phyloP scores from a whole-genome alignment of 2,888 invertebrate species.

The Tetropium fuscum region DNA sequence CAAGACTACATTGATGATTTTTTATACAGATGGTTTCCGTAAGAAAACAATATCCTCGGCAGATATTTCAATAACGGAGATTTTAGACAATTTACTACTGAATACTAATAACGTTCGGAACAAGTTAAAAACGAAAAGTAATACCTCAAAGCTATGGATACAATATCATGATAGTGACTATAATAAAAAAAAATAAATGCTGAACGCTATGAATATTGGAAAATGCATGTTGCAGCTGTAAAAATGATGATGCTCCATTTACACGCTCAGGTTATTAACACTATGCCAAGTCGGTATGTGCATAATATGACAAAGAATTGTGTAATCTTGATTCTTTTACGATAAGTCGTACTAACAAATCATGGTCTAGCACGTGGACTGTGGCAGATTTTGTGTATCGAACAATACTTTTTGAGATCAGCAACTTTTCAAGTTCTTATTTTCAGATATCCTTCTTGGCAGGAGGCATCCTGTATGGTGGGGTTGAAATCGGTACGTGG shows the following conservation, averaged over 20 bases:
- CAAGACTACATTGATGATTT: background rate
- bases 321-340: slow-evolving; percentile 2
- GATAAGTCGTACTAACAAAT: slow-evolving; percentile 6
- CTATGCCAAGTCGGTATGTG: slow-evolving; percentile 16
- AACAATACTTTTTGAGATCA: slow-evolving; percentile 8
- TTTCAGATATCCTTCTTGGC: no score
- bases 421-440: no score
- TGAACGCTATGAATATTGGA: slow-evolving; percentile 1
- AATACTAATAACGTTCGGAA: background rate
- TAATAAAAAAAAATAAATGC: slow-evolving; percentile 2
- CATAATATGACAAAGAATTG: slow-evolving; percentile 5
- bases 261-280: slow-evolving; percentile 5
- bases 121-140: background rate
- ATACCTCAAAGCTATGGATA: background rate
- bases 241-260: slow-evolving; percentile 9
- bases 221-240: slow-evolving; percentile 3
- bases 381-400: background rate
- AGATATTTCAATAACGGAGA: background rate
- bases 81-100: background rate
- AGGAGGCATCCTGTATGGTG: no score
- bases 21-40: background rate
- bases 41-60: background rate
- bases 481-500: no score
- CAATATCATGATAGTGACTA: slow-evolving; percentile 8
- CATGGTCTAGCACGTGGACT: background rate